Evolutionary conservation across 2,113 vertebrate species (phyloP).

Genomic region (Microcebus lehilahytsara): DNA sequence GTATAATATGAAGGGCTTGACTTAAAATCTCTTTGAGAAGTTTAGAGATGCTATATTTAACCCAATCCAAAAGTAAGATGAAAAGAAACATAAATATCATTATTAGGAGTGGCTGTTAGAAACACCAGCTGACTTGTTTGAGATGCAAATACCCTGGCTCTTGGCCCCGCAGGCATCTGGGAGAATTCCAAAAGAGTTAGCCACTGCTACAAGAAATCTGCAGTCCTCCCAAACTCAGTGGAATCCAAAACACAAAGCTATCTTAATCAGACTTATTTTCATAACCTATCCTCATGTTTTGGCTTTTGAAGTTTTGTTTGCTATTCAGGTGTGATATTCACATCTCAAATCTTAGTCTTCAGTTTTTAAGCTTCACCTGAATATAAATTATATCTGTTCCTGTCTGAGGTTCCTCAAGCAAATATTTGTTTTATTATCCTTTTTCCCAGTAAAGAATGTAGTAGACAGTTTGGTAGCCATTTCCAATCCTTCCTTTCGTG

Average conservation of each 20-base stretch:
- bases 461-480: neutral
- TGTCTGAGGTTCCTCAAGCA: neutral
- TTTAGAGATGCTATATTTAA: neutral
- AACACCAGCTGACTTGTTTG: neutral
- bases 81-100: neutral
- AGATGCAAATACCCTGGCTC: neutral
- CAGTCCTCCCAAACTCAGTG: neutral
- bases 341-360: neutral
- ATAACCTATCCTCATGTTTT: conserved; percentile 15
- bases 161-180: neutral
- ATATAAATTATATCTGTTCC: neutral
- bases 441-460: neutral
- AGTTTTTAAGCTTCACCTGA: neutral
- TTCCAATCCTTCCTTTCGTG: neutral
- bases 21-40: conserved; percentile 14
- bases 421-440: neutral
- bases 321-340: neutral
- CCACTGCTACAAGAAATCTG: neutral
- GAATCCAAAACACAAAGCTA: conserved; percentile 12
- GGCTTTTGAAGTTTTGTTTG: conserved; percentile 18
- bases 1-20: neutral
- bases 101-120: neutral
- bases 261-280: conserved; percentile 30
- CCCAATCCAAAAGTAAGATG: neutral
- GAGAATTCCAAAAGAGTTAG: conserved; percentile 14